Conservation (phyloP, 2,888 invertebrate species). For the Mycalesis mineus region DNA sequence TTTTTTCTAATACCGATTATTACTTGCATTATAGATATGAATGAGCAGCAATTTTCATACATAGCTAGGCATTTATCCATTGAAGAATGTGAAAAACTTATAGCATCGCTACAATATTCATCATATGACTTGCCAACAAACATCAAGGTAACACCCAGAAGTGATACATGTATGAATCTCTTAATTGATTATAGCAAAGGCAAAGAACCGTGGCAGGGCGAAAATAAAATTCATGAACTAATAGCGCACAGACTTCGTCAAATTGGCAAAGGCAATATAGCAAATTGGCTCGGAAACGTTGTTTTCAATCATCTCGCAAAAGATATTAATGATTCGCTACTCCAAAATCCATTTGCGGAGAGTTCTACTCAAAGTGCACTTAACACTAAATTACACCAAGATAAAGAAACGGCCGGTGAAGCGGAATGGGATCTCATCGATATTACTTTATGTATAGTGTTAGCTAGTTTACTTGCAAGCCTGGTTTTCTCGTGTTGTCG, state of each 20-base stretch:
- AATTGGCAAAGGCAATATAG: slow-evolving; percentile 75
- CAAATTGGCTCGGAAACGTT: slow-evolving; percentile 79
- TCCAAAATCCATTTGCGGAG: slow-evolving; percentile 35
- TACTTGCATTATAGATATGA: slow-evolving; percentile 51
- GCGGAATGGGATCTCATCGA: slow-evolving; percentile 45
- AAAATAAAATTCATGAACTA: slow-evolving; percentile 75
- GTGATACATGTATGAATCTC: slow-evolving; percentile 74
- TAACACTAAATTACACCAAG: slow-evolving; percentile 32
- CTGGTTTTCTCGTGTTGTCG: slow-evolving; percentile 33
- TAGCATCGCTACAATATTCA: slow-evolving; percentile 76
- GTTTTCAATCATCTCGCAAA: slow-evolving; percentile 75
- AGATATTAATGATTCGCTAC: slow-evolving; percentile 58
- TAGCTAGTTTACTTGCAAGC: slow-evolving; percentile 35
- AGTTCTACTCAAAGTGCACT: slow-evolving; percentile 25
- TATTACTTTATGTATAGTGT: slow-evolving; percentile 40
- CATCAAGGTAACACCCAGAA: slow-evolving; percentile 53
- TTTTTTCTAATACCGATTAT: slow-evolving; percentile 2
- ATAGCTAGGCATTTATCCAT: slow-evolving; percentile 76
- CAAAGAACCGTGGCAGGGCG: slow-evolving; percentile 61
- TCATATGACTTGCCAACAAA: slow-evolving; percentile 43
- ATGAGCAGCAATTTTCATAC: slow-evolving; percentile 53
- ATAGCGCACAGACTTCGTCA: slow-evolving; percentile 77
- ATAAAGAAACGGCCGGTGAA: slow-evolving; percentile 28
- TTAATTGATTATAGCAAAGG: slow-evolving; percentile 78
- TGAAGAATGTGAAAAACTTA: slow-evolving; percentile 77